These are phyloP conservation scores for Phortica magna DNA, from an alignment of 2,888 invertebrate genomes.

Conservation along the genomic window DNA sequence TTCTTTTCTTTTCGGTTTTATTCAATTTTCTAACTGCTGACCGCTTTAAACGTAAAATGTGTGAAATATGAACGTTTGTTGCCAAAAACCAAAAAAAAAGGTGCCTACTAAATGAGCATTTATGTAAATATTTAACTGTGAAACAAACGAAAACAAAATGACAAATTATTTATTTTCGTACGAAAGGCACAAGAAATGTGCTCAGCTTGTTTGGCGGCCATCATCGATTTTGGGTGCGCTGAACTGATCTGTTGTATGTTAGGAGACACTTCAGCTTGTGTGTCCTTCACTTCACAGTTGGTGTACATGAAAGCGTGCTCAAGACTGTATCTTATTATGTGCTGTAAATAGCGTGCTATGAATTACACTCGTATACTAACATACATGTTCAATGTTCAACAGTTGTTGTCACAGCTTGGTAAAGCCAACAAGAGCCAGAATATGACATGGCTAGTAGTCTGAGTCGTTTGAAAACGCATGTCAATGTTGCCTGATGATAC, in stretches of 20 bases:
- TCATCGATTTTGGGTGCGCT: too few species aligned
- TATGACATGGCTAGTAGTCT: not conserved
- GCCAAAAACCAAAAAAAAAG: conserved; percentile 19
- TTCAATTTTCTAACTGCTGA: not conserved
- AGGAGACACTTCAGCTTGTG: too few species aligned
- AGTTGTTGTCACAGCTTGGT: conserved; percentile 36
- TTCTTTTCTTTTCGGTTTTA: not conserved
- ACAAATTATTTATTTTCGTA: conserved; percentile 25
- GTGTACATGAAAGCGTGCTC: not conserved
- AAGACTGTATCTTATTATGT: conserved; percentile 38
- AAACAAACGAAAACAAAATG: not conserved
- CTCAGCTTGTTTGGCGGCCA: too few species aligned
- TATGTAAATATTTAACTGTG: conserved; percentile 5
- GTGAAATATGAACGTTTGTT: not conserved
- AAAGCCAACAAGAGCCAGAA: not conserved
- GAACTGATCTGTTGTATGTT: too few species aligned
- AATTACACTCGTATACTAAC: conserved; percentile 35
- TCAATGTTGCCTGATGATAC: conserved; percentile 1
- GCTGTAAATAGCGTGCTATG: conserved; percentile 71
- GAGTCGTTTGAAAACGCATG: not conserved
- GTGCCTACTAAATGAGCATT: conserved; percentile 40
- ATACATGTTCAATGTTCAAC: conserved; percentile 62
- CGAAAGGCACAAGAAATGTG: conserved; percentile 33
- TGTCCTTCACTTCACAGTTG: not conserved
- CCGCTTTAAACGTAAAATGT: not conserved